Percentiles rank a stretch among this genome's conserved stretches.
Evolutionary conservation across 2,113 vertebrate species (phyloP).

Genomic region (Trinectes maculatus): DNA sequence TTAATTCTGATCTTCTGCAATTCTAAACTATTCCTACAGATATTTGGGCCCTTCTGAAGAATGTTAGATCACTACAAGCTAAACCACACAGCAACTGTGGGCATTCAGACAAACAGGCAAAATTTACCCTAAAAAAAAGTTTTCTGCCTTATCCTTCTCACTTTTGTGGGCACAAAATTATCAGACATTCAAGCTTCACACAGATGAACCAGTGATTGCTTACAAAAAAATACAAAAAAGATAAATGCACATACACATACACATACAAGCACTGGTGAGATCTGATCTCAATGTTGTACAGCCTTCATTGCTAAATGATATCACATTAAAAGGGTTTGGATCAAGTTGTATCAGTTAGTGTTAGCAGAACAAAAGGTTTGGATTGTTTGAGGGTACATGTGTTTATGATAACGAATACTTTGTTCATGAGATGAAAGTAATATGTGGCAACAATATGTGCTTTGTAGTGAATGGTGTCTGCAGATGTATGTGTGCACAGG

Average conservation of each 20-base stretch:
- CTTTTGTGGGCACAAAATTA: conserved; percentile 58
- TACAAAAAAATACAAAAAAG: conserved; percentile 4
- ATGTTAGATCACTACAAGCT: conserved; percentile 34
- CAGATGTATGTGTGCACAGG: conserved; percentile 56
- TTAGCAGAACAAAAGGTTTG: conserved; percentile 42
- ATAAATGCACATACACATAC: conserved; percentile 20
- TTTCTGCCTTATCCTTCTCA: background rate
- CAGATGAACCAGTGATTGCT: conserved; percentile 5
- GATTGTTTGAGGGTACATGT: conserved; percentile 32
- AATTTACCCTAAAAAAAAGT: background rate
- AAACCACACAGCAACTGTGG: conserved; percentile 39
- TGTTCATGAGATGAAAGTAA: conserved; percentile 43
- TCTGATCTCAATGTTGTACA: conserved; percentile 29
- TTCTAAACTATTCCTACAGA: conserved; percentile 43
- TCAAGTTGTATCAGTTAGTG: conserved; percentile 30
- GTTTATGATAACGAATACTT: conserved; percentile 44
- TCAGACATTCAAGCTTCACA: conserved; percentile 24
- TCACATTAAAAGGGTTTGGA: conserved; percentile 27
- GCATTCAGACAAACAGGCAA: conserved; percentile 15
- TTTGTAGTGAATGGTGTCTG: conserved; percentile 66
- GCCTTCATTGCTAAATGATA: conserved; percentile 37
- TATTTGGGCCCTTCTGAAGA: conserved; percentile 43
- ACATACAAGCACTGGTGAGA: conserved; percentile 33
- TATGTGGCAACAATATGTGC: conserved; percentile 54
- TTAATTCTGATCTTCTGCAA: conserved; percentile 3